Percentiles rank a stretch among this genome's conserved stretches.
These are phyloP conservation scores for Selene dorsalis DNA, from an alignment of 2,797 vertebrate species.

Conservation along the genomic window DNA sequence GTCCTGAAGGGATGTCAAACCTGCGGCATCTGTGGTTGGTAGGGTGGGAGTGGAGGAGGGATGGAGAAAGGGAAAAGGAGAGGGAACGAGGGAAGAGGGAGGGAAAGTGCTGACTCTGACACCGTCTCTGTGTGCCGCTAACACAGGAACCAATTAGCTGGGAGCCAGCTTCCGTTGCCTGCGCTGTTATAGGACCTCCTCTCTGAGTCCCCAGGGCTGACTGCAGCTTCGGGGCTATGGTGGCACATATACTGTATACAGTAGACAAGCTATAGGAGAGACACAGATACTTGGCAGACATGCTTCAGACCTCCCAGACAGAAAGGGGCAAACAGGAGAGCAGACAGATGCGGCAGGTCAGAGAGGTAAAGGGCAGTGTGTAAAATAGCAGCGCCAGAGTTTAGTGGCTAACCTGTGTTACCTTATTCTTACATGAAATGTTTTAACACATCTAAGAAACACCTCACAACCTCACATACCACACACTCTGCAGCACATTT, in stretches of 20 bases:
- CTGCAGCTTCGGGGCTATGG: conserved; percentile 73
- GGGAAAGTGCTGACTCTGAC: conserved; percentile 78
- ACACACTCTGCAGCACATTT: conserved; percentile 34
- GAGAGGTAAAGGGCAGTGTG: conserved; percentile 23
- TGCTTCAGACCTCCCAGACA: conserved; percentile 54
- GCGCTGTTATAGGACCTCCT: conserved; percentile 77
- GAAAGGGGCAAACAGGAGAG: conserved; percentile 34
- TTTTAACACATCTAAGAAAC: conserved; percentile 30
- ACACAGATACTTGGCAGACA: conserved; percentile 67
- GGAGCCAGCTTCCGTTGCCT: conserved; percentile 80
- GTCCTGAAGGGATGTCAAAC: conserved; percentile 77
- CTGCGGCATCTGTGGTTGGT: conserved; percentile 72
- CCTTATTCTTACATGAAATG: neutral
- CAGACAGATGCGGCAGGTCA: conserved; percentile 44
- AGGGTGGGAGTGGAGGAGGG: conserved; percentile 54
- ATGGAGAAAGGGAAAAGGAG: conserved; percentile 64
- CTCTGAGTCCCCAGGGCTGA: conserved; percentile 73
- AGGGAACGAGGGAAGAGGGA: conserved; percentile 63
- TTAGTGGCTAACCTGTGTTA: conserved; percentile 20
- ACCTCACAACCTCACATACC: conserved; percentile 28
- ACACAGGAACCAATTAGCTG: conserved; percentile 82
- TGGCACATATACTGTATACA: conserved; percentile 74
- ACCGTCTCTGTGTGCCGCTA: conserved; percentile 74
- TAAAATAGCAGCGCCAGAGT: conserved; percentile 1
- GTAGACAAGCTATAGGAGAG: conserved; percentile 72